Base-by-base conservation (phyloP, 2,797 vertebrate genomes). In the Malurus leucopterus region DNA sequence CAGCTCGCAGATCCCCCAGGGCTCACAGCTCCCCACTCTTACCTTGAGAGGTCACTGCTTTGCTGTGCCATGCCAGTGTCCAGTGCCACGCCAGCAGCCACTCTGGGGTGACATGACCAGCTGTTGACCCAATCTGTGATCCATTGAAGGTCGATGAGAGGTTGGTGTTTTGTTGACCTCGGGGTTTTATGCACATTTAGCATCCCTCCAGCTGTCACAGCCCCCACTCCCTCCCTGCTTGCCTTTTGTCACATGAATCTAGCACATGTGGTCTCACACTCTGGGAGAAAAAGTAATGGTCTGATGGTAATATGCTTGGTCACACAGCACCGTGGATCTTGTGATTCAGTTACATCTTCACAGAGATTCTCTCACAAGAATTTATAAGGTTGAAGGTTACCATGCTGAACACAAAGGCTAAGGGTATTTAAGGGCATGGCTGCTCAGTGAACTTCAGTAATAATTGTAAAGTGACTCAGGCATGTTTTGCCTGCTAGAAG, bases 1-100 rank as follows among this genome's bases (percentile, higher is more conserved):
- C 9, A 2, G 18, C 38, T 65, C 0, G 0, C 23, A 24, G 62
- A 24, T 30, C 8, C 15, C 8, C 15, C 5, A 2, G 57, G 62
- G 30, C 46, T 81, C 58, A 43, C 36, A 72, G 47, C 12, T 53
- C 12, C 38, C 7, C 8, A 7, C 43, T 59, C 29, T 58, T 49
- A 26, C n/a, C n/a, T 49, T 54, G 69, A 6, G 44, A 40, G n/a
- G 27, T 75, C 36, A 9, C 6, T 75, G 46, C 63, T 49, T n/a
- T 68, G 46, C 22, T 44, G 24, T 68, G 44, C n/a, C 40, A 46
- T 36, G 22, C 19, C 36, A 14, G 22, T 11, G 44, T 24, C 71
- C 26, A 29, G 38, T 34, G 58, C 47, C 50, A 54, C 41, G 27
- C 14, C 61, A 47, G 14, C 5, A 58, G 44, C 51, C 23, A 23